A percentile compares a stretch with the other conserved stretches of the same genome.
These are phyloP conservation scores for Heliconius sara DNA, from an alignment of 2,888 invertebrate genomes.

Conservation along the genomic window DNA sequence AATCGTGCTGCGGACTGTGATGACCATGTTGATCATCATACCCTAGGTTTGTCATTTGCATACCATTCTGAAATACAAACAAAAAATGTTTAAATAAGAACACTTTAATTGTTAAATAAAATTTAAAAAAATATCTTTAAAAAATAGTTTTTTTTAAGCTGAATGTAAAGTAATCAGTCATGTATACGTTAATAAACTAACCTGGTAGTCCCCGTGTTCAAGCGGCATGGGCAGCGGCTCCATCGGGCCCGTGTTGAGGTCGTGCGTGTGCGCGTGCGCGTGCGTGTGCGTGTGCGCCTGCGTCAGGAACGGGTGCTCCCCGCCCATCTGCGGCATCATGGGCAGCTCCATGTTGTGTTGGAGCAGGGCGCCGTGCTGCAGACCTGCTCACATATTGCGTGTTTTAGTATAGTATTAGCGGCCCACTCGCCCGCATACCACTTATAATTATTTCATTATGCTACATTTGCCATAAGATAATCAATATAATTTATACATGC, in stretches of 20 bases:
- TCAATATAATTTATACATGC: too few relatives aligned
- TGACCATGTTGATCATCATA: slow-evolving; percentile 87
- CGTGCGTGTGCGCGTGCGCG: slow-evolving; percentile 41
- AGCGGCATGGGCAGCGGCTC: slow-evolving; percentile 66
- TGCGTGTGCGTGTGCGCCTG: slow-evolving; percentile 47
- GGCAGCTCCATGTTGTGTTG: slow-evolving; percentile 77
- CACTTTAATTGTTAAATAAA: neutral
- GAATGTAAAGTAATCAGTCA: too few relatives aligned
- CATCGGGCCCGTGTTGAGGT: slow-evolving; percentile 58
- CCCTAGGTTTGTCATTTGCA: slow-evolving; percentile 86
- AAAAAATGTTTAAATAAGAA: neutral
- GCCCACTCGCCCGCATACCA: too few relatives aligned
- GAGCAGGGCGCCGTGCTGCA: slow-evolving; percentile 52
- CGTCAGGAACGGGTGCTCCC: slow-evolving; percentile 73
- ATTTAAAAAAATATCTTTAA: neutral
- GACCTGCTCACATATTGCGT: slow-evolving; percentile 39
- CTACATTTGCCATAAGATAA: too few relatives aligned
- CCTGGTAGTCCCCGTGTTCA: slow-evolving; percentile 69
- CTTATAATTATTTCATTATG: too few relatives aligned
- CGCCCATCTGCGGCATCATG: slow-evolving; percentile 86
- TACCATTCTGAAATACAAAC: slow-evolving; percentile 60
- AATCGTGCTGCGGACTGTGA: slow-evolving; percentile 89
- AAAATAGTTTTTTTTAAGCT: neutral
- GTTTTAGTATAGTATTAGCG: neutral
- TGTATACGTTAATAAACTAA: slow-evolving; percentile 40